Base-by-base conservation (phyloP, 2,888 invertebrate genomes). In the Carterocephalus palaemon region DNA sequence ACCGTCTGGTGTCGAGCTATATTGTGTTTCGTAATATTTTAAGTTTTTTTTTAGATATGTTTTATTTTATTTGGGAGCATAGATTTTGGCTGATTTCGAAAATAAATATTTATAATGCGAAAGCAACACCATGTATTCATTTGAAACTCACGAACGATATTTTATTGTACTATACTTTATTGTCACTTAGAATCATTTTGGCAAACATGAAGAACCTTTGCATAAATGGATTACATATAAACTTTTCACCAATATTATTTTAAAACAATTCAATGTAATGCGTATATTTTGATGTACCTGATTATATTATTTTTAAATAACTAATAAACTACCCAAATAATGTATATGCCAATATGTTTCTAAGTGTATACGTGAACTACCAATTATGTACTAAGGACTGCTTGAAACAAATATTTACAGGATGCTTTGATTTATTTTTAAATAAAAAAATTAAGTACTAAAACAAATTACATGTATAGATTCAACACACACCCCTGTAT, bases 31-130 rank as follows among this genome's bases (percentile, higher is more conserved):
- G 63, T 71, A 67, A 61, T 73, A 62, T 69, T 69, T 68, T 80
- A 78, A 79, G 78, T 81, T 81, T 13, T 29, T 13, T 29, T 76
- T 75, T 81, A 81, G 70, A 65, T 69, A 73, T 68, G 73, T 70
- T 78, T 80, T 76, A 79, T 70, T 78, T 80, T 75, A 78, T 80
- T 81, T 80, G 79, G 82, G 75, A 75, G 65, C 70, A 70, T 77
- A 75, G 73, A 81, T 28, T 83, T 83, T 82, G 83, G 80, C 81
- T 79, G 81, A 84, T 83, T 84, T 81, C 69, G 64, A 68, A 70
- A 80, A 75, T 77, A 79, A 78, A 79, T 80, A 78, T 77, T 78
- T 79, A 77, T 75, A 76, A 75, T 70, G 75, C 73, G 76, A 73
- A 70, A 74, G 69, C 70, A 63, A 71, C 24, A 59, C 56, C 49